Base-by-base conservation (phyloP, 2,888 invertebrate genomes). In the Hesperia comma region DNA sequence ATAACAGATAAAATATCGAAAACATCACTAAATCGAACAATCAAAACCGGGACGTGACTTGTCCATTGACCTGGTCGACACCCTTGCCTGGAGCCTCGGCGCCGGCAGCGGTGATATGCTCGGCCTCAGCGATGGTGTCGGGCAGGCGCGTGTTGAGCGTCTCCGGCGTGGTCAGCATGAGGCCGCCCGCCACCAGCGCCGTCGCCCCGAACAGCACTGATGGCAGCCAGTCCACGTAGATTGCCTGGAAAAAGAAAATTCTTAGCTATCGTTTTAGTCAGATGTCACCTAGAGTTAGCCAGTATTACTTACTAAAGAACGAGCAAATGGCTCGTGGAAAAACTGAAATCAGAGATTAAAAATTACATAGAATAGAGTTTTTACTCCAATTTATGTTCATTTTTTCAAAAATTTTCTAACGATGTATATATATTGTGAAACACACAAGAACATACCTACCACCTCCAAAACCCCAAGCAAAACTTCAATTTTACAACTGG, bases 131-230 rank as follows among this genome's bases (percentile, higher is more conserved):
- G 69, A 95, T 92, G 67, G 94, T 95, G 77, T 95, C 94, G 1
- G 95, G 95, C 55, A 95, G 81, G 10, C 93, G 86, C 41, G 92
- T 86, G 82, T 94, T 88, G 40, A 94, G 91, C 3, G 95, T 95
- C 87, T 95, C 95, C 0, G 95, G 95, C 55, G 95, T 95, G 56
- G 91, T 87, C 74, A 95, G 82, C 79, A 94, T 93, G 61, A 95
- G 85, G 26, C 83, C 84, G 32, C 93, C 95, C 10, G 95, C 93
- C 46, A 92, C 74, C 56, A 94, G 86, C 32, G 95, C 94, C 66
- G 93, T 87, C 12, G 80, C 71, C 0, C 94, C 94, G 79, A 95
- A 95, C 61, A 95, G 82, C 61, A 94, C 93, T 1, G 94, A 92
- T 0, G 95, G 95, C 69, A 93, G 80, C 83, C 92, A 90, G 8